Conservation (phyloP, 2,888 invertebrate species). For the Nephrotoma appendiculata region DNA sequence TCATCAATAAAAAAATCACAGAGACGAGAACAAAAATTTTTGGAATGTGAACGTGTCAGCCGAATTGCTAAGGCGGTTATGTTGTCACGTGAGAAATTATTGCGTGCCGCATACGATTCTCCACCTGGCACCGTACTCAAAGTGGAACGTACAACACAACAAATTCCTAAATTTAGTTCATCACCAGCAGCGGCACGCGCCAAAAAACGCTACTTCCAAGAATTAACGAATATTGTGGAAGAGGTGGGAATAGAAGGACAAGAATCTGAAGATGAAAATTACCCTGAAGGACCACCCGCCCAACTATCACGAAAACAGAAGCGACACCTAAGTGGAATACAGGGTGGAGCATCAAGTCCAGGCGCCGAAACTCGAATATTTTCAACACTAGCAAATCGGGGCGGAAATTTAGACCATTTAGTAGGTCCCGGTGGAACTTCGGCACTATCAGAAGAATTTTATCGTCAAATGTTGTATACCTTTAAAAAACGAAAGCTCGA, state of each 20-base stretch:
- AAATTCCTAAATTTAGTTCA: slow-evolving; percentile 29
- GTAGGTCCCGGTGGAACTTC: slow-evolving; percentile 24
- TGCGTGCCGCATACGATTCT: slow-evolving; percentile 48
- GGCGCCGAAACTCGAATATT: slow-evolving; percentile 29
- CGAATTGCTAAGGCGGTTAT: slow-evolving; percentile 47
- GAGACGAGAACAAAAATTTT: slow-evolving; percentile 51
- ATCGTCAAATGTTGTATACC: slow-evolving; percentile 50
- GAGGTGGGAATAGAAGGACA: slow-evolving; percentile 50
- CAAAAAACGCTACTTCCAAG: slow-evolving; percentile 39
- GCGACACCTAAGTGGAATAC: slow-evolving; percentile 35
- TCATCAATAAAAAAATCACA: slow-evolving; percentile 62
- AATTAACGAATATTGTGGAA: slow-evolving; percentile 50
- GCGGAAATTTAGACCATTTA: slow-evolving; percentile 30
- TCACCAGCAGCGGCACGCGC: slow-evolving; percentile 40
- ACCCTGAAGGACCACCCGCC: slow-evolving; percentile 50
- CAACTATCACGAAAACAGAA: slow-evolving; percentile 43
- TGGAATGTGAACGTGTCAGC: slow-evolving; percentile 38
- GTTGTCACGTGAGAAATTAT: slow-evolving; percentile 54
- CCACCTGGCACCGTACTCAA: slow-evolving; percentile 41
- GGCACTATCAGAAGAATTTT: slow-evolving; percentile 44
- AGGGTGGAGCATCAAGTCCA: slow-evolving; percentile 21
- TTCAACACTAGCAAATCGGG: slow-evolving; percentile 32
- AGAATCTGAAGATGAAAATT: slow-evolving; percentile 58
- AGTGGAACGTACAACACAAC: slow-evolving; percentile 24
- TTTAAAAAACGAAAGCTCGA: slow-evolving; percentile 58